phyloP scores from a whole-genome alignment of 2,797 vertebrate species.

The Hydrocynus forskahlii region DNA sequence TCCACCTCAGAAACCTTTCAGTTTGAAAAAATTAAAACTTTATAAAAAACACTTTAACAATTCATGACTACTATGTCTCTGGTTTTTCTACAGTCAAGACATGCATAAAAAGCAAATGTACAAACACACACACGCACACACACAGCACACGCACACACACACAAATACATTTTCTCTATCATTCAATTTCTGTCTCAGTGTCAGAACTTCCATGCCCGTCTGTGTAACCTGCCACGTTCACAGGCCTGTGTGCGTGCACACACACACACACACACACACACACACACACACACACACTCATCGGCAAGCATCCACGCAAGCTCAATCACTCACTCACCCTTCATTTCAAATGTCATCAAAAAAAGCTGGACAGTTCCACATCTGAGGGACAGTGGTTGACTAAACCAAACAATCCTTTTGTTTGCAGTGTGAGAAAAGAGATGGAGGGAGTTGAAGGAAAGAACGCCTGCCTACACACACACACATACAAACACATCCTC shows the following conservation, averaged over 20 bases:
- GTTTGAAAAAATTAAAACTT: too few species aligned
- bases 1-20: too few species aligned
- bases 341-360: constrained; percentile 44
- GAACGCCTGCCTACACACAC: constrained; percentile 36
- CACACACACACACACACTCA: constrained; percentile 4
- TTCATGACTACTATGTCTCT: too few species aligned
- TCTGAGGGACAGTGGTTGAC: constrained; percentile 28
- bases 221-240: constrained; percentile 67
- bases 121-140: background rate
- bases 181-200: constrained; percentile 33
- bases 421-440: constrained; percentile 47
- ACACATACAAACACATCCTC: constrained; percentile 11
- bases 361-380: constrained; percentile 37
- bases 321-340: constrained; percentile 36
- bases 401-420: constrained; percentile 49
- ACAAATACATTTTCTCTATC: background rate
- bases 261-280: constrained; percentile 55
- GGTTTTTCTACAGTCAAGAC: too few species aligned
- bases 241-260: constrained; percentile 18
- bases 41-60: too few species aligned
- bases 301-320: background rate
- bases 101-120: too few species aligned
- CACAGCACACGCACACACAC: constrained; percentile 6
- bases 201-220: constrained; percentile 60
- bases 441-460: constrained; percentile 33